These are phyloP conservation scores for Merluccius polli DNA, from an alignment of 2,797 vertebrate genomes.

Conservation along the genomic window DNA sequence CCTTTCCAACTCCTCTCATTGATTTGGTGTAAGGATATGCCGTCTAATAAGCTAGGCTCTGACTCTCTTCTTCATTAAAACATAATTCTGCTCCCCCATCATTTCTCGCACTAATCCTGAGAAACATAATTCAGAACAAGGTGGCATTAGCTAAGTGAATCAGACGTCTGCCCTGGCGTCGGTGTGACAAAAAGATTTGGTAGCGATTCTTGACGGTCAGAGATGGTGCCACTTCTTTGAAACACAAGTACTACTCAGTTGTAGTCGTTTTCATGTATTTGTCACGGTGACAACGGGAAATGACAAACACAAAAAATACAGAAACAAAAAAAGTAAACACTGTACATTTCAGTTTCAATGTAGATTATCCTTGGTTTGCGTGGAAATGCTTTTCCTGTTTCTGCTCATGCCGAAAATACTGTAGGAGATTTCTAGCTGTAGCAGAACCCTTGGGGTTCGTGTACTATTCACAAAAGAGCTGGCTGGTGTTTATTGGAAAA, in stretches of 20 bases:
- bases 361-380: not conserved
- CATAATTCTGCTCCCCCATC: slow-evolving; percentile 18
- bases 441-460: slow-evolving; percentile 32
- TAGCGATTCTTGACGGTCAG: not conserved
- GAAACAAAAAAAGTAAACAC: slow-evolving; percentile 2
- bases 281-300: not conserved
- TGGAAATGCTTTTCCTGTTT: not conserved
- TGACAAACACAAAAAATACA: not conserved
- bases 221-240: not conserved
- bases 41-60: slow-evolving; percentile 18
- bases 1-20: slow-evolving; percentile 20
- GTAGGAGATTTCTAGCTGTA: not conserved
- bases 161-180: not conserved
- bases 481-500: slow-evolving; percentile 53
- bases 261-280: not conserved
- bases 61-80: slow-evolving; percentile 35
- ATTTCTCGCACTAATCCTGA: not conserved
- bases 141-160: not conserved
- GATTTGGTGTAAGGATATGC: slow-evolving; percentile 11
- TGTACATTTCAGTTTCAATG: not conserved
- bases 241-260: not conserved
- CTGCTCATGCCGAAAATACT: slow-evolving; percentile 4
- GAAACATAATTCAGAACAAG: not conserved
- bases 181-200: not conserved
- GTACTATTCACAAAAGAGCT: slow-evolving; percentile 63